A percentile compares a stretch with the other conserved stretches of the same genome.
phyloP scores from a whole-genome alignment of 2,797 vertebrate genomes.

The Vultur gryphus region DNA sequence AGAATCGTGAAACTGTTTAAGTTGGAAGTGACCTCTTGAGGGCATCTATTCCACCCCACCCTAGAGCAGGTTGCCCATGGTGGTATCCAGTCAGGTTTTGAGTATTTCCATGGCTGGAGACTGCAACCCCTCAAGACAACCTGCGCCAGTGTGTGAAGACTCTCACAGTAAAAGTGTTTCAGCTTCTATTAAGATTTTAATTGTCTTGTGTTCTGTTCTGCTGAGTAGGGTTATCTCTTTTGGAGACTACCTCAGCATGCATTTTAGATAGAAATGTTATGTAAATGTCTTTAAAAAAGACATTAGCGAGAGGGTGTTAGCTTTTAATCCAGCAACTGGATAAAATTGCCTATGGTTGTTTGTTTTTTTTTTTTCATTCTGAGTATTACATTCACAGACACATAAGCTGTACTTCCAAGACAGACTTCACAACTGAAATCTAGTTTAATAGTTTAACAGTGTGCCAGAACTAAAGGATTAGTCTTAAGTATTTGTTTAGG shows the following conservation, averaged over 20 bases:
- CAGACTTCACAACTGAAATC: background rate
- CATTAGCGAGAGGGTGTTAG: background rate
- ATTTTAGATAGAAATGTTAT: background rate
- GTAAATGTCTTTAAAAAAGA: background rate
- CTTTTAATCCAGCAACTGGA: background rate
- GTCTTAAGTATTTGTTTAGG: background rate
- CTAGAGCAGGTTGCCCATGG: background rate
- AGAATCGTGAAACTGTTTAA: background rate
- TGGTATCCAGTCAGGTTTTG: background rate
- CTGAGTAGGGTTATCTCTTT: background rate
- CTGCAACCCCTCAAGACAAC: background rate
- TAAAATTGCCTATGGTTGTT: background rate
- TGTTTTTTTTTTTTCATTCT: background rate
- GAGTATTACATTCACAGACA: background rate
- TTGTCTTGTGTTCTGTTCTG: background rate
- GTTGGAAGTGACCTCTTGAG: background rate
- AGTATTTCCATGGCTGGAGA: background rate
- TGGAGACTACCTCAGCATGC: background rate
- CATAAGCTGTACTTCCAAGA: background rate
- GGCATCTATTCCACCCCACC: fast-evolving
- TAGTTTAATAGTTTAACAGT: background rate
- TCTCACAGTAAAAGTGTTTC: background rate
- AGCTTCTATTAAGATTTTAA: background rate
- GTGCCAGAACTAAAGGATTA: background rate
- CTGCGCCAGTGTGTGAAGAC: background rate